Conservation (phyloP, 2,113 vertebrate species). For the Tachuris rubrigastra region DNA sequence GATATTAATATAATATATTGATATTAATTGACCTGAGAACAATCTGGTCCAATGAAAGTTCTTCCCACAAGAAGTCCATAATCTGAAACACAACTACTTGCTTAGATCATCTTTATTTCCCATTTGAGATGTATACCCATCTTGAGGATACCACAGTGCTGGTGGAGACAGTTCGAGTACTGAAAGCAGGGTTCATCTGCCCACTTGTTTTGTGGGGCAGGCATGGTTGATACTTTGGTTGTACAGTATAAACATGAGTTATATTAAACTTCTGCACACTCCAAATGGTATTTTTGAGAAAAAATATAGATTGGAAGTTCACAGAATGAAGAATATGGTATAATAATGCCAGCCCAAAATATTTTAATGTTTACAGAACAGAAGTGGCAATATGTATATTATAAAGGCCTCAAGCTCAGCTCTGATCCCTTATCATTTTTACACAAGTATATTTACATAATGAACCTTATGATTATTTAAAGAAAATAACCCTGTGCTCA, state of each 20-base stretch:
- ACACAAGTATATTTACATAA: not conserved
- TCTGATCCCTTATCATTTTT: not conserved
- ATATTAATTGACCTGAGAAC: not conserved
- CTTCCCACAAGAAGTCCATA: not conserved
- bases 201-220: not conserved
- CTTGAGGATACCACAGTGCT: not conserved
- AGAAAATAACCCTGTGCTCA: not conserved
- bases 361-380: not conserved
- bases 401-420: not conserved
- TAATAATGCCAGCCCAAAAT: not conserved
- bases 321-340: not conserved
- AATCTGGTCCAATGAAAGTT: not conserved
- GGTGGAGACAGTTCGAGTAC: not conserved
- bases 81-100: not conserved
- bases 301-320: not conserved
- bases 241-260: not conserved
- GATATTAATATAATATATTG: not conserved
- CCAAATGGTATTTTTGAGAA: not conserved
- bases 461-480: not conserved
- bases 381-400: not conserved
- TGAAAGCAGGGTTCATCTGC: not conserved
- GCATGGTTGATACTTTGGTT: not conserved
- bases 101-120: not conserved
- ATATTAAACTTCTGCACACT: not conserved
- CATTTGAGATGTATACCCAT: accelerated